Conservation (phyloP, 2,797 vertebrate genomes). For the Poecilia wingei region DNA sequence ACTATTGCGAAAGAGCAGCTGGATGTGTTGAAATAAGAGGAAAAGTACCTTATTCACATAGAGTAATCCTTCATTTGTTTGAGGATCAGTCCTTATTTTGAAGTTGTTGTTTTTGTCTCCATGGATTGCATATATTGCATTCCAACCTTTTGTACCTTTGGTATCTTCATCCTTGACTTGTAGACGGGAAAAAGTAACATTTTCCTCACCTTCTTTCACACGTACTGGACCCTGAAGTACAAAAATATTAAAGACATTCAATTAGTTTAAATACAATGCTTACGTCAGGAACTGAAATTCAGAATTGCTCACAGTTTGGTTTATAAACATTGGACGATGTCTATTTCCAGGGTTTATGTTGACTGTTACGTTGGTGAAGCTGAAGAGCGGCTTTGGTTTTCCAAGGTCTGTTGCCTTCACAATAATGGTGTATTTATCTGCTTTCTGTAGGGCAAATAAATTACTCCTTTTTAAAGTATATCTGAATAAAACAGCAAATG, state of each 20-base stretch:
- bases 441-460: conserved; percentile 54
- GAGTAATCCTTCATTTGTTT: conserved; percentile 79
- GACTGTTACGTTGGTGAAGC: conserved; percentile 66
- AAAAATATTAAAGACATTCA: neutral
- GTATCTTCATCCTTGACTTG: conserved; percentile 70
- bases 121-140: conserved; percentile 63
- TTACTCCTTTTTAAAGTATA: neutral
- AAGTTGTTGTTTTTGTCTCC: conserved; percentile 67
- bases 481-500: neutral
- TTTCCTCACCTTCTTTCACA: conserved; percentile 67
- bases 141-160: conserved; percentile 69
- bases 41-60: conserved; percentile 75
- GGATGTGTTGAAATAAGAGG: neutral
- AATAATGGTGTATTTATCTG: conserved; percentile 69
- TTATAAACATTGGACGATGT: conserved; percentile 59
- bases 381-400: conserved; percentile 48
- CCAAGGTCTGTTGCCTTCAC: conserved; percentile 78
- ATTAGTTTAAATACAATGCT: neutral
- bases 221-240: conserved; percentile 44
- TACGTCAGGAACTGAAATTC: neutral
- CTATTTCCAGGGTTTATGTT: conserved; percentile 75
- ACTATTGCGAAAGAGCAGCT: neutral
- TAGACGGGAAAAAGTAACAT: conserved; percentile 65
- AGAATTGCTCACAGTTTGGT: conserved; percentile 56
- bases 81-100: conserved; percentile 67